A percentile compares a stretch with the other conserved stretches of the same genome.
Evolutionary conservation across 2,113 vertebrate genomes (phyloP).

Genomic region (Dolichallabes microphthalmus): DNA sequence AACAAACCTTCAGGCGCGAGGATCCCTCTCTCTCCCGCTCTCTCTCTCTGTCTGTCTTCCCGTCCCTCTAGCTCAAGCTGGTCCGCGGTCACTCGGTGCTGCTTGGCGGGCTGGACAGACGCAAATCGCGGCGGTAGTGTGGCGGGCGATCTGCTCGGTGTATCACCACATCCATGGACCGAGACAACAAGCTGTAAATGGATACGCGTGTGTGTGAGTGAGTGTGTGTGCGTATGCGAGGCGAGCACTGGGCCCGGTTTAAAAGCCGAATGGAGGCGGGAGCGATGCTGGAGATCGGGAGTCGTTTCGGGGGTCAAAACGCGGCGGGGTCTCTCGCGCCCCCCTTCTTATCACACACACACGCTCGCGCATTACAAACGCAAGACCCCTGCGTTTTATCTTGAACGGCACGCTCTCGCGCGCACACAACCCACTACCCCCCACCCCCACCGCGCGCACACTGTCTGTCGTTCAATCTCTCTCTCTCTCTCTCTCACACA

Average conservation of each 20-base stretch:
- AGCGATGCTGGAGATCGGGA: slow-evolving; percentile 63
- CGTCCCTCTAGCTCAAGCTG: background rate
- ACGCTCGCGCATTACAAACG: slow-evolving; percentile 62
- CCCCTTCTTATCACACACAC: slow-evolving; percentile 63
- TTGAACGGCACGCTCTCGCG: slow-evolving; percentile 48
- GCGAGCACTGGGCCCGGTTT: slow-evolving; percentile 45
- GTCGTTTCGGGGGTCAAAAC: slow-evolving; percentile 78
- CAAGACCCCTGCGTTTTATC: slow-evolving; percentile 60
- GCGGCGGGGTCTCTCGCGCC: slow-evolving; percentile 71
- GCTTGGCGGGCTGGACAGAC: slow-evolving; percentile 23
- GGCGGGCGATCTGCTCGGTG: slow-evolving; percentile 48
- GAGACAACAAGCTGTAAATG: slow-evolving; percentile 45
- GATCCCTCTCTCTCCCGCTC: background rate
- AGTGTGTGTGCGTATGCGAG: slow-evolving; percentile 27
- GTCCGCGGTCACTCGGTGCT: background rate
- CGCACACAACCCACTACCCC: slow-evolving; percentile 18
- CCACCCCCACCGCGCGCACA: slow-evolving; percentile 4
- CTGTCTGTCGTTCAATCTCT: background rate
- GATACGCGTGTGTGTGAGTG: slow-evolving; percentile 41
- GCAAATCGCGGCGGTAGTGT: slow-evolving; percentile 40
- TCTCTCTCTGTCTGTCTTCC: too few species aligned
- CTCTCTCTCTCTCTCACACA: background rate
- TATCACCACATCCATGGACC: slow-evolving; percentile 54
- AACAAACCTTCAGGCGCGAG: slow-evolving; percentile 18
- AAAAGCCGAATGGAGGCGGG: slow-evolving; percentile 54